Conservation (phyloP, 2,797 vertebrate genomes). For the Pipistrellus kuhlii region DNA sequence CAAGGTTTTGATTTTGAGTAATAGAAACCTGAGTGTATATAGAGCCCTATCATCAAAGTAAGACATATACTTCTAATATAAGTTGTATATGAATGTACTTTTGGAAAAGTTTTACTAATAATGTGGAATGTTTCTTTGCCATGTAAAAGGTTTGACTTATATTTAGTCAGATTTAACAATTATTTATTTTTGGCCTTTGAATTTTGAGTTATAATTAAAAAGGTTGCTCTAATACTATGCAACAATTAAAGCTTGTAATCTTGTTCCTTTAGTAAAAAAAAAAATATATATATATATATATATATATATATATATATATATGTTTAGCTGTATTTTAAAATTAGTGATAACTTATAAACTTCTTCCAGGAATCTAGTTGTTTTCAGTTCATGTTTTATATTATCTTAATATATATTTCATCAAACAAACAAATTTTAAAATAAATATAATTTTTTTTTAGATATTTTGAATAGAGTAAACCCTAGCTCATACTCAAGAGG, state of each 20-base stretch:
- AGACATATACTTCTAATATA: neutral
- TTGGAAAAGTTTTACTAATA: conserved; percentile 36
- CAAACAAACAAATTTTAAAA: conserved; percentile 62
- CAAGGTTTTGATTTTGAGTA: conserved; percentile 57
- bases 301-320: neutral
- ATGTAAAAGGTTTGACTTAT: conserved; percentile 29
- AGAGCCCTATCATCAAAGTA: conserved; percentile 7
- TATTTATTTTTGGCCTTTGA: conserved; percentile 46
- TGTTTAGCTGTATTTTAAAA: conserved; percentile 51
- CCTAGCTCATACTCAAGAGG: conserved; percentile 86
- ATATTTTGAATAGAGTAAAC: conserved; percentile 90
- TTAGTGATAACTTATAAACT: conserved; percentile 32
- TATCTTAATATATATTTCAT: conserved; percentile 60
- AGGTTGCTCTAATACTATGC: conserved; percentile 35
- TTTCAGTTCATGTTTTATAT: conserved; percentile 52
- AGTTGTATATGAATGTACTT: neutral
- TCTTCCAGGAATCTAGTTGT: conserved; percentile 38
- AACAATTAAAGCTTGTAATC: conserved; percentile 27
- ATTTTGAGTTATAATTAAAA: conserved; percentile 64
- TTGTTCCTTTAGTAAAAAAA: conserved; percentile 37
- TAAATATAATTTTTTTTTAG: conserved; percentile 86
- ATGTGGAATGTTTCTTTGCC: neutral
- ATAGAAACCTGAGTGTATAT: neutral
- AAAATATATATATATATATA: too few relatives aligned
- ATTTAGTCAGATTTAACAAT: conserved; percentile 24